phyloP scores from a whole-genome alignment of 2,113 vertebrate species.

The Melanocharis versteri region DNA sequence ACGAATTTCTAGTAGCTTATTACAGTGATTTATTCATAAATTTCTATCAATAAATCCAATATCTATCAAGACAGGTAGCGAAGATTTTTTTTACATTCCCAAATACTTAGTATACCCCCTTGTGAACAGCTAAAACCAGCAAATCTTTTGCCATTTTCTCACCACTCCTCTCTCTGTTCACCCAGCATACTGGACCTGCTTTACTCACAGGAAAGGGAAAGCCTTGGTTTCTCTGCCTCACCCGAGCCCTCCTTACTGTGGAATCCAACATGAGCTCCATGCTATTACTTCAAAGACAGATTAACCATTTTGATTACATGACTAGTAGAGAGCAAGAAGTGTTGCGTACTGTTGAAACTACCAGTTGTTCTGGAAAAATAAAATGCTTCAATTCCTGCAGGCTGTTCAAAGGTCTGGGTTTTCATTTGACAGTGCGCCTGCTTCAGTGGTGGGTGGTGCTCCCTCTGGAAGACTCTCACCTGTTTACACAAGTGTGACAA shows the following conservation, averaged over 20 bases:
- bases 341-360: not conserved
- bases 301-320: not conserved
- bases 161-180: not conserved
- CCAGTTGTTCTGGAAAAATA: not conserved
- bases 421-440: not conserved
- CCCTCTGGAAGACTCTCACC: not conserved
- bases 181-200: not conserved
- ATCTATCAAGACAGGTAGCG: not conserved
- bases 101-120: not conserved
- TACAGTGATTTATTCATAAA: not conserved
- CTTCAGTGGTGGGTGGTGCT: not conserved
- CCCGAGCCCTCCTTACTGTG: not conserved
- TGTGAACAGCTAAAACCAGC: not conserved
- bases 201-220: not conserved
- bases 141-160: not conserved
- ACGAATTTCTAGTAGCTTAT: not conserved
- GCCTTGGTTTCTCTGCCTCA: not conserved
- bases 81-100: not conserved
- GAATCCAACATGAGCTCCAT: not conserved
- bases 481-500: not conserved
- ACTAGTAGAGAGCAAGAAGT: not conserved
- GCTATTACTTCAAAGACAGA: not conserved
- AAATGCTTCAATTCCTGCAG: not conserved
- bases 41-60: not conserved
- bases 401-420: not conserved